Percentiles rank a stretch among this genome's conserved stretches.
Evolutionary conservation across 2,888 invertebrate genomes (phyloP).

Genomic region (Molanna angustata): DNA sequence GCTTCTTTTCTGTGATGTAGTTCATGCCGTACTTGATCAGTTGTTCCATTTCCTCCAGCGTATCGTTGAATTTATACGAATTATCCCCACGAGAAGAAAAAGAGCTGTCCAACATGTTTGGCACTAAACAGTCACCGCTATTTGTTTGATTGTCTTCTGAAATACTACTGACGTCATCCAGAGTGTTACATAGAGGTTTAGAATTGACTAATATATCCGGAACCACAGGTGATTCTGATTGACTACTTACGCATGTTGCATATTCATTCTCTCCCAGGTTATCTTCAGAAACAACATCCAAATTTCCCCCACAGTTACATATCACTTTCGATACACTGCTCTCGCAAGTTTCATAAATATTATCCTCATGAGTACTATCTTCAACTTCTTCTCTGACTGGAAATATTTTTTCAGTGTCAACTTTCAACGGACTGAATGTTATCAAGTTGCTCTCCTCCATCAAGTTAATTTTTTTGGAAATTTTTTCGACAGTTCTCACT

Average conservation of each 20-base stretch:
- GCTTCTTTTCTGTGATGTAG: conserved; percentile 26
- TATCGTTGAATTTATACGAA: conserved; percentile 41
- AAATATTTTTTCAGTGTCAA: background rate
- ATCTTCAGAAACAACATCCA: background rate
- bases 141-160: background rate
- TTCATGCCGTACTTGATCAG: conserved; percentile 43
- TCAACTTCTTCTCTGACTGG: background rate
- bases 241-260: conserved; percentile 12
- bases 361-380: background rate
- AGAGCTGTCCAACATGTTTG: too few species aligned
- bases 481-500: conserved; percentile 4
- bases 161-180: conserved; percentile 5
- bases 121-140: background rate
- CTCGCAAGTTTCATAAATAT: conserved; percentile 8
- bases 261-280: conserved; percentile 7
- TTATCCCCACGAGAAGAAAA: conserved; percentile 9
- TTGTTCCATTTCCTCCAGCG: conserved; percentile 47
- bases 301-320: too few species aligned
- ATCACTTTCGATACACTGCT: conserved; percentile 5
- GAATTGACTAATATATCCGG: background rate
- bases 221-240: conserved; percentile 1
- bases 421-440: conserved; percentile 9
- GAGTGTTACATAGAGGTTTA: conserved; percentile 2
- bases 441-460: conserved; percentile 11
- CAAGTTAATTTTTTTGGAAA: background rate